A percentile compares a stretch with the other conserved stretches of the same genome.
These are phyloP conservation scores for Archocentrus centrarchus DNA, from an alignment of 2,113 vertebrate genomes.

Conservation along the genomic window DNA sequence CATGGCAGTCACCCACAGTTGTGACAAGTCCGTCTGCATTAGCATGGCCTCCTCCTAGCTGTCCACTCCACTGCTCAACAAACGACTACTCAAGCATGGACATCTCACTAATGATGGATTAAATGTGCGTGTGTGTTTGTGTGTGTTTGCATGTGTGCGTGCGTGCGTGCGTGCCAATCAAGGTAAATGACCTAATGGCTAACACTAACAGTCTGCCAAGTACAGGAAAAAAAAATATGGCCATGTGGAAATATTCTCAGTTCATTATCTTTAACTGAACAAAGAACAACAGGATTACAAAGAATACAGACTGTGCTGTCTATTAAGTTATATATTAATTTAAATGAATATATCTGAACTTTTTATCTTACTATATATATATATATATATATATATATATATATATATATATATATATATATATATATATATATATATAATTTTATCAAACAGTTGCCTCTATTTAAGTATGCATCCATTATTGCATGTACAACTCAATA, in stretches of 20 bases:
- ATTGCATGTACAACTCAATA: neutral
- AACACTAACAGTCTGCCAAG: slow-evolving; percentile 48
- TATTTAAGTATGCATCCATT: neutral
- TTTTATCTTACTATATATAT: neutral
- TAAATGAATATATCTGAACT: neutral
- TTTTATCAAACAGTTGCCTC: neutral
- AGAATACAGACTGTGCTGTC: neutral
- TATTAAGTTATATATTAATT: no score
- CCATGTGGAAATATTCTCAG: slow-evolving; percentile 63
- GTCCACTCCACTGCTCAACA: slow-evolving; percentile 69
- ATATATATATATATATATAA: neutral
- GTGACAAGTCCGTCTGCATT: slow-evolving; percentile 54
- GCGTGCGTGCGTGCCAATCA: slow-evolving; percentile 15
- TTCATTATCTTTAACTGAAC: slow-evolving; percentile 46
- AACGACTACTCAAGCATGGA: slow-evolving; percentile 59
- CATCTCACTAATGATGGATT: slow-evolving; percentile 67
- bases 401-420: no score
- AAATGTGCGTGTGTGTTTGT: slow-evolving; percentile 9
- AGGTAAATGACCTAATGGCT: slow-evolving; percentile 57
- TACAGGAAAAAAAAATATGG: slow-evolving; percentile 20
- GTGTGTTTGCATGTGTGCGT: neutral
- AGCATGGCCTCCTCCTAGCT: slow-evolving; percentile 46
- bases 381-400: no score
- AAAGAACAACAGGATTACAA: neutral
- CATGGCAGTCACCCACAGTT: slow-evolving; percentile 40